A percentile compares a stretch with the other conserved stretches of the same genome.
Conservation (phyloP, 2,113 vertebrate genomes). For the Psophia crepitans region DNA sequence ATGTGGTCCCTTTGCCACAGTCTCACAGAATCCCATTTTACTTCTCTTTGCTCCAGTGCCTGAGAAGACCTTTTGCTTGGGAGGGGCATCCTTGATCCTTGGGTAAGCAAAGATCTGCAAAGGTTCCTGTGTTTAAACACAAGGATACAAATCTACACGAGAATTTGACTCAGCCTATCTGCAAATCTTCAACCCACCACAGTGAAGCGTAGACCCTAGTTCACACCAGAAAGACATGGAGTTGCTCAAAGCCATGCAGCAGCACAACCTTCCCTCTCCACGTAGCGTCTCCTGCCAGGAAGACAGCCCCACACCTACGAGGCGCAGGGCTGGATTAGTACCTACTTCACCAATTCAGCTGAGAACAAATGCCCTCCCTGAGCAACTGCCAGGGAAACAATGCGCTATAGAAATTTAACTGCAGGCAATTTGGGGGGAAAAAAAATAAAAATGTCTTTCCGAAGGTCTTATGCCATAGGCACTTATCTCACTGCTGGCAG, state of each 20-base stretch:
- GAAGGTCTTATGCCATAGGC: background rate
- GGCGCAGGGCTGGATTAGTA: background rate
- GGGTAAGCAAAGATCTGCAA: background rate
- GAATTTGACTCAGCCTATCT: background rate
- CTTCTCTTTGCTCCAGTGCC: background rate
- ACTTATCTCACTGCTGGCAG: background rate
- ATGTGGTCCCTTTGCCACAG: background rate
- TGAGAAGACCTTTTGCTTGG: background rate
- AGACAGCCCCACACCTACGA: background rate
- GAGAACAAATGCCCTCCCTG: background rate
- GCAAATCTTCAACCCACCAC: background rate
- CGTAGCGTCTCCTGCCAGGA: background rate
- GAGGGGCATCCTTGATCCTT: background rate
- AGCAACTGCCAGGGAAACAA: background rate
- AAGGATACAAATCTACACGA: background rate
- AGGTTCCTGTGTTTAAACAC: background rate
- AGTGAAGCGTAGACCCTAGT: rapidly evolving
- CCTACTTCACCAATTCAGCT: background rate
- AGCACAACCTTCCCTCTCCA: background rate
- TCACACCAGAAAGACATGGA: background rate
- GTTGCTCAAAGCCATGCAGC: background rate
- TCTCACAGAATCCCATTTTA: background rate
- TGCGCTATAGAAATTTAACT: background rate
- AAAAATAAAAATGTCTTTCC: background rate
- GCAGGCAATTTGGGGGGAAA: background rate